Base-by-base conservation (phyloP, 92 coral and sea anemone species). In the Bergia sp. region DNA sequence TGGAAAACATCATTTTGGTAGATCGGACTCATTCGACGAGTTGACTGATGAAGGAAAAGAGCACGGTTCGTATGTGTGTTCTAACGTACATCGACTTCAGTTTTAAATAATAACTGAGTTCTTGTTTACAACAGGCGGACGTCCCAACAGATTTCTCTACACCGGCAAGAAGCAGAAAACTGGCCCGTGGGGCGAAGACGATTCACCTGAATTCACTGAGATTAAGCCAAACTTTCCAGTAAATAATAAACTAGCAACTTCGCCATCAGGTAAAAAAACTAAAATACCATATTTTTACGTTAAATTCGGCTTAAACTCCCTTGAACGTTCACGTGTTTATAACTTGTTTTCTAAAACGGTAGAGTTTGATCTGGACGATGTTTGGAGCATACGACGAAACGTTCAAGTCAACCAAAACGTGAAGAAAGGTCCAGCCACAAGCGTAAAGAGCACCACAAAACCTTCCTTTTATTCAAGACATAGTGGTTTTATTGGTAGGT, bases 321-420 rank as follows among this genome's bases (percentile, higher is more conserved):
- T 73, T 82, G 40, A 81, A 73, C 53, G 45, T 57, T 82, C 67
- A 53, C 83, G 71, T 86, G 39, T 79, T 53, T 29, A 29, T 29
- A 76, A 74, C 58, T 69, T 83, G 75, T 83, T 85, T 43, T 71
- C 15, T 44, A 82, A 80, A 76, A 38, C 40, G 80, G 41, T 80
- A 95, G 98, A 92, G 21, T 90, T 92, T 78, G 95, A 93, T 45
- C 78, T 95, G 40, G 94, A 95, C 79, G 90, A 92, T 72, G 98
- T 95, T 8, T 95, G 98, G 98, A 93, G 96, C 41, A 95, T 95
- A 81, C 93, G 98, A 64, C 88, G 92, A 85, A 95, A 95, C 82
- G 98, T 95, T 38, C 98, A 93, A 79, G 98, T 95, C 69, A 90
- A 89, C 58, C 86, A 90, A 77, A 86, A 93, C 61, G 88, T 88